Percentiles rank a stretch among this genome's conserved stretches.
Conservation (phyloP, 2,113 vertebrate species). For the Etheostoma cragini region DNA sequence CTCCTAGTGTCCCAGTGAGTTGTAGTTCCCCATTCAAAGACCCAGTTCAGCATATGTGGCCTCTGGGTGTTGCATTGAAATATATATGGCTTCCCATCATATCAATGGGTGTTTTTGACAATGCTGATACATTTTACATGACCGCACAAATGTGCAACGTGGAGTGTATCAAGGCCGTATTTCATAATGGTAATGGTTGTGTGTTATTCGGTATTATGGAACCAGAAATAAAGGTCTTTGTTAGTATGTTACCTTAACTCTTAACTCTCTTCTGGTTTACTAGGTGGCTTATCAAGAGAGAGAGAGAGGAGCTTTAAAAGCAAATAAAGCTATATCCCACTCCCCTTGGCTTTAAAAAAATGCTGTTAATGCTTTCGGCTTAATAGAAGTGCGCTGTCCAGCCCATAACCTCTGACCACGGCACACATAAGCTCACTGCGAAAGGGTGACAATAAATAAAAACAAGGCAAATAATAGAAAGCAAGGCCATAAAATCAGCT, state of each 20-base stretch:
- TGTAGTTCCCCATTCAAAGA: slow-evolving; percentile 48
- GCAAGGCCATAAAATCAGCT: slow-evolving; percentile 57
- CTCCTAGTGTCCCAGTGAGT: slow-evolving; percentile 37
- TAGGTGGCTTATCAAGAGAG: slow-evolving; percentile 15
- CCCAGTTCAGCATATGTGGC: slow-evolving; percentile 43
- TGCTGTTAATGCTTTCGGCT: slow-evolving; percentile 61
- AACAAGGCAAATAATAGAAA: slow-evolving; percentile 52
- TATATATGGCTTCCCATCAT: slow-evolving; percentile 56
- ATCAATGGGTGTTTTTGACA: slow-evolving; percentile 36
- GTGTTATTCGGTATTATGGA: slow-evolving; percentile 15
- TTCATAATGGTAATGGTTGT: slow-evolving; percentile 39
- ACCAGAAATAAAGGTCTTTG: slow-evolving; percentile 13
- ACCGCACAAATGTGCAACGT: slow-evolving; percentile 16
- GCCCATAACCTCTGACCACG: slow-evolving; percentile 16
- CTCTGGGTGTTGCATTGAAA: slow-evolving; percentile 44
- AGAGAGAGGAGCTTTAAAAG: slow-evolving; percentile 53
- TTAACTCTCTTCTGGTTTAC: slow-evolving; percentile 44
- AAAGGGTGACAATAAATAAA: slow-evolving; percentile 62
- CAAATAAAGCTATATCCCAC: slow-evolving; percentile 58
- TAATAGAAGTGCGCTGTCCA: slow-evolving; percentile 32
- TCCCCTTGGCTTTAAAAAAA: slow-evolving; percentile 58
- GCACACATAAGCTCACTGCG: slow-evolving; percentile 18
- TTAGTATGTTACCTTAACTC: slow-evolving; percentile 18
- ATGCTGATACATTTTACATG: slow-evolving; percentile 59
- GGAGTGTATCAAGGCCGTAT: slow-evolving; percentile 13